phyloP scores from a whole-genome alignment of 2,888 invertebrate species.

The Stratiomys singularior region DNA sequence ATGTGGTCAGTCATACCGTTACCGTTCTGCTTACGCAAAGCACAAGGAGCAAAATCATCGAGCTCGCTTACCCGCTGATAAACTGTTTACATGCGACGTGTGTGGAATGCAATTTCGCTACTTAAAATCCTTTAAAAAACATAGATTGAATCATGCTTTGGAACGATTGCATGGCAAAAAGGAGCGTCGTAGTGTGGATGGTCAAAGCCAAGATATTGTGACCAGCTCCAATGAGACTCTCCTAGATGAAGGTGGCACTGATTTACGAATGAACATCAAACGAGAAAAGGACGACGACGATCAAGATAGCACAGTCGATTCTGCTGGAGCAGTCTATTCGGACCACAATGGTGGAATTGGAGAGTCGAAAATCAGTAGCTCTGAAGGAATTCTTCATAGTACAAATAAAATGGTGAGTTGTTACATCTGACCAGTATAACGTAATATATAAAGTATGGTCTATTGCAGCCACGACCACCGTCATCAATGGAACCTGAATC shows the following conservation, averaged over 20 bases:
- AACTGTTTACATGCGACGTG: slow-evolving; percentile 89
- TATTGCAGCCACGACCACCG: slow-evolving; percentile 60
- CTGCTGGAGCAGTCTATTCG: slow-evolving; percentile 67
- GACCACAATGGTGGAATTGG: slow-evolving; percentile 65
- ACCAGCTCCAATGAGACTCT: slow-evolving; percentile 77
- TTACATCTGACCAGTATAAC: background rate
- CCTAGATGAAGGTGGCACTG: slow-evolving; percentile 70
- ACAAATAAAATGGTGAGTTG: slow-evolving; percentile 65
- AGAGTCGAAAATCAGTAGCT: slow-evolving; percentile 63
- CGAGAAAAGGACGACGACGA: slow-evolving; percentile 69
- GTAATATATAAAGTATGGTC: background rate
- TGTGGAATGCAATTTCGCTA: slow-evolving; percentile 93
- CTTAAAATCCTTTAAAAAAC: slow-evolving; percentile 90
- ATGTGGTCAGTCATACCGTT: slow-evolving; percentile 90
- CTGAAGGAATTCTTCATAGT: slow-evolving; percentile 64
- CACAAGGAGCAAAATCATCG: slow-evolving; percentile 91
- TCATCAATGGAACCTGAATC: slow-evolving; percentile 64
- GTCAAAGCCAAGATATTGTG: slow-evolving; percentile 73
- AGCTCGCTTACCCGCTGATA: slow-evolving; percentile 86
- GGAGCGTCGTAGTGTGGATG: slow-evolving; percentile 60
- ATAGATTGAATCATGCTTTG: slow-evolving; percentile 85
- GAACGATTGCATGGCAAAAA: slow-evolving; percentile 82
- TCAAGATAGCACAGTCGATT: slow-evolving; percentile 80
- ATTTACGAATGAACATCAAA: slow-evolving; percentile 69
- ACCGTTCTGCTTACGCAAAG: slow-evolving; percentile 84